Percentiles rank a stretch among this genome's conserved stretches.
These are phyloP conservation scores for Xenentodon cancila DNA, from an alignment of 2,797 vertebrate species.

Conservation along the genomic window DNA sequence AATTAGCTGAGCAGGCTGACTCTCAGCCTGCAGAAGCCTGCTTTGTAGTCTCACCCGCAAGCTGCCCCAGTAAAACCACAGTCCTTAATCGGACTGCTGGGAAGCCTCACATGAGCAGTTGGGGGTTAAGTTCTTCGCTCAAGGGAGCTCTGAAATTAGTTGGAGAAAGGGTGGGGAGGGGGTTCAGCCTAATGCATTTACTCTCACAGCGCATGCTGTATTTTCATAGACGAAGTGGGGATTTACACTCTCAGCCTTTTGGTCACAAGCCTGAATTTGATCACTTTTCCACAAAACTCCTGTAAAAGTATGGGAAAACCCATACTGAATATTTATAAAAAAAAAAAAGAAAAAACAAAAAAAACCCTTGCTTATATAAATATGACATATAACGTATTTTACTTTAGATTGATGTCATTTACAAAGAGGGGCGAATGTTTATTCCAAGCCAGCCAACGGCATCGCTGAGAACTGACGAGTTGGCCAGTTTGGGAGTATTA, in stretches of 20 bases:
- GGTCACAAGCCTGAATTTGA: slow-evolving; percentile 36
- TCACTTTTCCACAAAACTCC: slow-evolving; percentile 18
- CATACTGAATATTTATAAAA: slow-evolving; percentile 31
- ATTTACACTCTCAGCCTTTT: slow-evolving; percentile 44
- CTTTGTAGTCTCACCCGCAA: slow-evolving; percentile 19
- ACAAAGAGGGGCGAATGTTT: slow-evolving; percentile 27
- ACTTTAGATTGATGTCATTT: slow-evolving; percentile 1
- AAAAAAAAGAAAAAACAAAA: too few species aligned
- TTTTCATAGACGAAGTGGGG: slow-evolving; percentile 42
- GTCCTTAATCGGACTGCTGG: slow-evolving; percentile 30
- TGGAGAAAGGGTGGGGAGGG: slow-evolving; percentile 3
- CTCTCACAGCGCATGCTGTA: slow-evolving; percentile 39
- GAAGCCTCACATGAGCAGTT: slow-evolving; percentile 27
- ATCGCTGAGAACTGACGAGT: slow-evolving; percentile 9
- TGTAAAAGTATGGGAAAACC: slow-evolving; percentile 15
- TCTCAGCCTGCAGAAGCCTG: slow-evolving; percentile 5
- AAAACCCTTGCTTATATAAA: slow-evolving; percentile 3
- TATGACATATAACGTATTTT: not conserved
- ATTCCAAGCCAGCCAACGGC: slow-evolving; percentile 15
- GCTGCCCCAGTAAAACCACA: slow-evolving; percentile 26
- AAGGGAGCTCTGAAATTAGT: slow-evolving; percentile 49
- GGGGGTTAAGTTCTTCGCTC: slow-evolving; percentile 42
- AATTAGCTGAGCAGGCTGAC: slow-evolving; percentile 1
- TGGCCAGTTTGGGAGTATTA: not conserved
- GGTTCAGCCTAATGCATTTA: slow-evolving; percentile 24